Evolutionary conservation across 1,140 invertebrate species (phyloP).

Genomic region (Aphis gossypii): DNA sequence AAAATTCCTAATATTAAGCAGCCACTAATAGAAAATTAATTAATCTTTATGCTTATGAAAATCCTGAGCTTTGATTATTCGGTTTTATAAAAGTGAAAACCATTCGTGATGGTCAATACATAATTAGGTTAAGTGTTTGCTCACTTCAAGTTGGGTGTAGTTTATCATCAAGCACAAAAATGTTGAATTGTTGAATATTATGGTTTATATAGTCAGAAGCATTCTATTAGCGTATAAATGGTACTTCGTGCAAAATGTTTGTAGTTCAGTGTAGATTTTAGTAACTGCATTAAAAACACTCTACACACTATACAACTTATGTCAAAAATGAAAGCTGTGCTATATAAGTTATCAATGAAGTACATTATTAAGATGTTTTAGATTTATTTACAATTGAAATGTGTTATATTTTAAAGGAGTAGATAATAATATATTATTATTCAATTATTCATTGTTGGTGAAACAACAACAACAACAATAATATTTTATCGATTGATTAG

Average conservation of each 20-base stretch:
- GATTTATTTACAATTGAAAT: background rate
- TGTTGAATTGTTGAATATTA: background rate
- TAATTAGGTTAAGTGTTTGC: background rate
- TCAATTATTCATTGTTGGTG: background rate
- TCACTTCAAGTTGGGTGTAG: background rate
- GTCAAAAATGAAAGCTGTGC: background rate
- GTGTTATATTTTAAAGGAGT: background rate
- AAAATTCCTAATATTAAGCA: too few species aligned
- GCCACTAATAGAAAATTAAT: too few species aligned
- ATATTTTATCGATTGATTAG: background rate
- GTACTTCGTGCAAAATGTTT: background rate
- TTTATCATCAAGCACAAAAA: background rate
- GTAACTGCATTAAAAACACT: background rate
- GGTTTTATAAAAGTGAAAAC: background rate
- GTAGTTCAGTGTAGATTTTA: background rate
- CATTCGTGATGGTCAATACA: background rate
- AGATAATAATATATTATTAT: background rate
- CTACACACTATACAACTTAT: background rate
- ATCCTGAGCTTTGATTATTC: background rate
- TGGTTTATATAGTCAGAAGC: background rate
- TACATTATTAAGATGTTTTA: too few species aligned
- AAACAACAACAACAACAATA: background rate
- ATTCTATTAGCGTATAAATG: background rate
- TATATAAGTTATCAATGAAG: background rate
- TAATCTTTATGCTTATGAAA: too few species aligned